These are phyloP conservation scores for Crocallis elinguaria DNA, from an alignment of 2,888 invertebrate species.

Conservation along the genomic window DNA sequence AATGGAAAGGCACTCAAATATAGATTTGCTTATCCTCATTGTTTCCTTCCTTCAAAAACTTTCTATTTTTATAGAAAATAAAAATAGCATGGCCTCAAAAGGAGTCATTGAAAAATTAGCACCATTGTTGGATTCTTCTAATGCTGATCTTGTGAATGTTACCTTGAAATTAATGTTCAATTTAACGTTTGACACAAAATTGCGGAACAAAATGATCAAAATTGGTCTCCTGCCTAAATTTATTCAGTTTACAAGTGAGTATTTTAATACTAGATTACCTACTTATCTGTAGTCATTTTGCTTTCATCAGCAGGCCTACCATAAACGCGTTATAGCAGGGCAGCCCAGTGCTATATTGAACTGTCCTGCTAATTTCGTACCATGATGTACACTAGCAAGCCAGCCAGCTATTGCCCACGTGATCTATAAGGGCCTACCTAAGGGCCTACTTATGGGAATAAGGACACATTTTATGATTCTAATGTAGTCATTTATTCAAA, in stretches of 20 bases:
- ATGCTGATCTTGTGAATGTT: slow-evolving; percentile 91
- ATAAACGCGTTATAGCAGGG: no score
- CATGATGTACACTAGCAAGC: no score
- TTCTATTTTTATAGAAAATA: slow-evolving; percentile 97
- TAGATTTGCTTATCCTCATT: slow-evolving; percentile 94
- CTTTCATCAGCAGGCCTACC: no score
- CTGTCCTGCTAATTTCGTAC: no score
- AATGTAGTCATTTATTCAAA: no score
- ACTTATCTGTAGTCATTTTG: not conserved
- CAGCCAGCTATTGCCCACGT: no score
- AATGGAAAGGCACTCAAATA: slow-evolving; percentile 93
- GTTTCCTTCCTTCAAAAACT: slow-evolving; percentile 98
- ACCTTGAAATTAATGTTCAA: slow-evolving; percentile 96
- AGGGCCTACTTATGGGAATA: no score
- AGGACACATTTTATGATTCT: no score
- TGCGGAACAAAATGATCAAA: slow-evolving; percentile 95
- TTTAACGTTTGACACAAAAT: slow-evolving; percentile 96
- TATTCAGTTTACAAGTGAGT: slow-evolving; percentile 93
- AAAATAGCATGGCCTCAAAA: slow-evolving; percentile 94
- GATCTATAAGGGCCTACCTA: no score
- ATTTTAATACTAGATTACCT: not conserved
- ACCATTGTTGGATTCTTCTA: slow-evolving; percentile 88
- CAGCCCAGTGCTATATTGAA: no score
- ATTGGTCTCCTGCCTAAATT: slow-evolving; percentile 95
- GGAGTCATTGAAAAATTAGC: slow-evolving; percentile 94